Evolutionary conservation across 2,797 vertebrate genomes (phyloP).

Genomic region (Nyctalus aviator): DNA sequence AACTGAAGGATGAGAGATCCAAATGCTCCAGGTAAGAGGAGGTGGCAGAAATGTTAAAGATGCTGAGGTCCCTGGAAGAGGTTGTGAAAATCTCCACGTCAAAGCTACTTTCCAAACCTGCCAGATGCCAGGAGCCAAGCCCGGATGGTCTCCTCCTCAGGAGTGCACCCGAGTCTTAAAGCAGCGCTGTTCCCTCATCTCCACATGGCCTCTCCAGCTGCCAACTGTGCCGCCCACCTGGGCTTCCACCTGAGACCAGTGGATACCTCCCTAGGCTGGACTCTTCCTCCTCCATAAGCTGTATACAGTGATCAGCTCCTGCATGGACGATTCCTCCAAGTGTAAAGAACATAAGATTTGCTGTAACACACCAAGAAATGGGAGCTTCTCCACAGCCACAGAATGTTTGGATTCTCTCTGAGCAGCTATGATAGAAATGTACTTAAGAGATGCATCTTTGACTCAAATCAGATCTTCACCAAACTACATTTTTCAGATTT

Average conservation of each 20-base stretch:
- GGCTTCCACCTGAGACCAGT: background rate
- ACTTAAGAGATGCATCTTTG: background rate
- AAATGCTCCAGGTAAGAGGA: background rate
- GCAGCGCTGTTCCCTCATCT: background rate
- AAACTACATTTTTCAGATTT: background rate
- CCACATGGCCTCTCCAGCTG: no score
- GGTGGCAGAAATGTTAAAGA: background rate
- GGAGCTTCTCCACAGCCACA: background rate
- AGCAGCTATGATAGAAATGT: background rate
- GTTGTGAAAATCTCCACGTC: background rate
- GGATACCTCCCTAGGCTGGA: background rate
- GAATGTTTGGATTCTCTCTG: background rate
- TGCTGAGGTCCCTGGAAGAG: background rate
- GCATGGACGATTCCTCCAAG: no score
- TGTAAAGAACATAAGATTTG: background rate
- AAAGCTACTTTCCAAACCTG: background rate
- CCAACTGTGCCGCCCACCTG: background rate
- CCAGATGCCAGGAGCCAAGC: background rate
- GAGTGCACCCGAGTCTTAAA: background rate
- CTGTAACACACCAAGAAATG: background rate
- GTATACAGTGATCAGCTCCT: no score
- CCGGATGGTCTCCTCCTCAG: no score
- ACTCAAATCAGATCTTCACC: background rate
- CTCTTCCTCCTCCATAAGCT: no score
- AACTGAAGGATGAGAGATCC: background rate